phyloP scores from a whole-genome alignment of 37 sponge, comb jelly and placozoan species.

The Ianthella basta region DNA sequence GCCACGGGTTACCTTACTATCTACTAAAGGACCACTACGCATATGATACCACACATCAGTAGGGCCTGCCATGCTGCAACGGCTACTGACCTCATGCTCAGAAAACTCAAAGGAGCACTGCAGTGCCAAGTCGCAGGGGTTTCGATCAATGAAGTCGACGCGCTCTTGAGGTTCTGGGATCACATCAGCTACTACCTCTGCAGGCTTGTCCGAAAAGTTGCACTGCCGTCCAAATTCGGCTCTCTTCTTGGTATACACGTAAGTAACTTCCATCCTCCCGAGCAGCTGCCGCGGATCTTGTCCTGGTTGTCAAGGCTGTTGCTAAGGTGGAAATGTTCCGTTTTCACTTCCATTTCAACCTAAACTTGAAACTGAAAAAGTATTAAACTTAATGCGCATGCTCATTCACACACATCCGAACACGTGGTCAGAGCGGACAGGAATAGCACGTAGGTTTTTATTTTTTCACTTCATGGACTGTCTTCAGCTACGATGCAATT shows the following conservation, averaged over 20 bases:
- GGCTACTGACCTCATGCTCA: constrained; percentile 90
- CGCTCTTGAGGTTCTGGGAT: constrained; percentile 67
- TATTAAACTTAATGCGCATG: constrained; percentile 7
- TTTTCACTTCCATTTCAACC: neutral
- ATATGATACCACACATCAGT: no score
- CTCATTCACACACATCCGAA: neutral
- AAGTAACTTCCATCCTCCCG: constrained; percentile 89
- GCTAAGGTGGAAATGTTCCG: neutral
- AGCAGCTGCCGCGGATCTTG: constrained; percentile 5
- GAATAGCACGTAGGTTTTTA: neutral
- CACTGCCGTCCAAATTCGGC: constrained; percentile 97
- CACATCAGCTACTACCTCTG: constrained; percentile 77
- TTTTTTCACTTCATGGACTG: neutral
- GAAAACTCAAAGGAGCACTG: constrained; percentile 93
- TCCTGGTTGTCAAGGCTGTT: neutral
- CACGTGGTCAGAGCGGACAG: constrained; percentile 1
- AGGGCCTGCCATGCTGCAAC: no score
- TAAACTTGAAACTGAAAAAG: neutral
- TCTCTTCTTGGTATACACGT: constrained; percentile 97
- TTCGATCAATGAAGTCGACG: constrained; percentile 81
- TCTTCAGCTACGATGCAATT: no score
- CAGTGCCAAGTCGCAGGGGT: constrained; percentile 91
- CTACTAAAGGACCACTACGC: no score
- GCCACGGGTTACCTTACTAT: no score
- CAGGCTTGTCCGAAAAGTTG: constrained; percentile 83